Conservation (phyloP, 2,797 vertebrate species). For the Propithecus deckenii region DNA sequence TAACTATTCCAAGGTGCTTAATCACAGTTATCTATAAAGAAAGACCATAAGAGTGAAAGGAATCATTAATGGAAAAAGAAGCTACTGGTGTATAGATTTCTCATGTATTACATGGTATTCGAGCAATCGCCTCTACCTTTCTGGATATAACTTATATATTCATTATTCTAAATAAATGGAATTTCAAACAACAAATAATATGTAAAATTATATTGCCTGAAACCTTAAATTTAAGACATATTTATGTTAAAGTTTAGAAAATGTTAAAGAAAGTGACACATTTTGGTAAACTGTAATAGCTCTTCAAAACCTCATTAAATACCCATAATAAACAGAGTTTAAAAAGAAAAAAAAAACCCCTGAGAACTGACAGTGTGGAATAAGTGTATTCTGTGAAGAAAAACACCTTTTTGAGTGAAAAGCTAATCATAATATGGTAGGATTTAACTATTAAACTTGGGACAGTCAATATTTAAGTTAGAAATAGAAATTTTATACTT, state of each 20-base stretch:
- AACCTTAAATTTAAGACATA: conserved; percentile 6
- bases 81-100: background rate
- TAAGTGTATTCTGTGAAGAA: conserved; percentile 24
- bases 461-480: conserved; percentile 9
- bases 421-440: background rate
- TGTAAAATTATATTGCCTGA: background rate
- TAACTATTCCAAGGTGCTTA: background rate
- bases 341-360: background rate
- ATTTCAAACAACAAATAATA: conserved; percentile 24
- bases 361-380: conserved; percentile 2
- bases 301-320: conserved; percentile 39
- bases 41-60: background rate
- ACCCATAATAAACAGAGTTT: background rate
- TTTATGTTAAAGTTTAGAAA: conserved; percentile 29
- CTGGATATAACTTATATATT: conserved; percentile 8
- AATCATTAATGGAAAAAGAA: conserved; percentile 18
- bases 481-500: background rate
- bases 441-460: background rate
- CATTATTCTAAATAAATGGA: conserved; percentile 49
- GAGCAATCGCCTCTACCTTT: background rate
- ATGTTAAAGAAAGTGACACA: conserved; percentile 17
- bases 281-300: conserved; percentile 34
- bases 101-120: background rate
- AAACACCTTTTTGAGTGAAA: conserved; percentile 24
- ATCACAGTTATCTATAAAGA: background rate